Percentiles rank a stretch among this genome's conserved stretches.
Evolutionary conservation across 2,888 invertebrate species (phyloP).

Genomic region (Phalera bucephala): DNA sequence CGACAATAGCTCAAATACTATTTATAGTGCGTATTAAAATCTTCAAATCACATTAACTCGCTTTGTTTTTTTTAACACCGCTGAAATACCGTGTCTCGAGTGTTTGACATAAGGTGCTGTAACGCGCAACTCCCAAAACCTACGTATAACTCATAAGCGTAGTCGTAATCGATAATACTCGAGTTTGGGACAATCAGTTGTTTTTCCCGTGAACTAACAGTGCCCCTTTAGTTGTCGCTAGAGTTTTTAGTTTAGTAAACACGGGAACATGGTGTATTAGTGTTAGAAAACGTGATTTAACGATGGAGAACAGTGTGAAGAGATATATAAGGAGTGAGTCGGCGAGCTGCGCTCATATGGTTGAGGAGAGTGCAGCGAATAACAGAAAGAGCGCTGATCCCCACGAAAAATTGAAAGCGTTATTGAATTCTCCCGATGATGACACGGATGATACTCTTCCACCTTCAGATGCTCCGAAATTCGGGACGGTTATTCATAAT

Average conservation of each 20-base stretch:
- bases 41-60: conserved; percentile 61
- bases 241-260: conserved; percentile 74
- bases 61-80: conserved; percentile 45
- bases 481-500: conserved; percentile 95
- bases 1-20: conserved; percentile 80
- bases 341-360: conserved; percentile 77
- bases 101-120: conserved; percentile 25
- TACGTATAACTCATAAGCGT: conserved; percentile 38
- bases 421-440: conserved; percentile 71
- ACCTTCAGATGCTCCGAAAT: conserved; percentile 81
- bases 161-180: conserved; percentile 46
- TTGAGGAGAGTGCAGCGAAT: conserved; percentile 66
- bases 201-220: conserved; percentile 53
- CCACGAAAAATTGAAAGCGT: conserved; percentile 74
- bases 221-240: conserved; percentile 67
- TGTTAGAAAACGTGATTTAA: conserved; percentile 39
- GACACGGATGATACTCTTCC: conserved; percentile 72
- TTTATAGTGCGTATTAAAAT: conserved; percentile 76
- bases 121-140: conserved; percentile 58
- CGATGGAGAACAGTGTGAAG: conserved; percentile 70
- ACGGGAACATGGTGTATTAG: conserved; percentile 73
- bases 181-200: conserved; percentile 44
- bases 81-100: conserved; percentile 23
- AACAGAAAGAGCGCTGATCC: conserved; percentile 68
- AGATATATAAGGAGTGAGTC: conserved; percentile 76